These are phyloP conservation scores for Apoda limacodes DNA, from an alignment of 2,888 invertebrate genomes.

Conservation along the genomic window DNA sequence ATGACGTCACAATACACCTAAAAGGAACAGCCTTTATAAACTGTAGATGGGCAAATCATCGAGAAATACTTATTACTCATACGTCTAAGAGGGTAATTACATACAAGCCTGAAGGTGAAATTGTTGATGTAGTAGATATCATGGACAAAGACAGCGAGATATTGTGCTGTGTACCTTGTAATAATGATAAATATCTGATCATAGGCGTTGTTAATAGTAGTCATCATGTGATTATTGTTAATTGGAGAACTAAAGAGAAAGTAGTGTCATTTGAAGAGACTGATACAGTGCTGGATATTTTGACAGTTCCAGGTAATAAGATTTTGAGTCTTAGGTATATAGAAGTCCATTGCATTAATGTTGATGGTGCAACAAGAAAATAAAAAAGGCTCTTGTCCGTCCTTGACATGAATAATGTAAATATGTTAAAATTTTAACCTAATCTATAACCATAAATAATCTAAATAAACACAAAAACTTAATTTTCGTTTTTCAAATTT, in stretches of 20 bases:
- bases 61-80: slow-evolving; percentile 45
- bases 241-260: slow-evolving; percentile 39
- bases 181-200: slow-evolving; percentile 42
- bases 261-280: slow-evolving; percentile 40
- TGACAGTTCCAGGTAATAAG: slow-evolving; percentile 49
- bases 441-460: too few relatives aligned
- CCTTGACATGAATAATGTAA: too few relatives aligned
- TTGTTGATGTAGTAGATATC: slow-evolving; percentile 32
- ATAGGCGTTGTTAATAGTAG: slow-evolving; percentile 30
- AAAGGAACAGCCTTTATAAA: slow-evolving; percentile 39
- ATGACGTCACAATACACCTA: slow-evolving; percentile 36
- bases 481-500: too few relatives aligned
- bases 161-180: slow-evolving; percentile 42
- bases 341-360: not conserved
- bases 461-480: too few relatives aligned
- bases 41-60: slow-evolving; percentile 50
- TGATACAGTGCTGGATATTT: slow-evolving; percentile 38
- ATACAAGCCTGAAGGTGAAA: slow-evolving; percentile 38
- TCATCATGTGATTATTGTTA: slow-evolving; percentile 37
- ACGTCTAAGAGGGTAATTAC: slow-evolving; percentile 44
- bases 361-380: not conserved
- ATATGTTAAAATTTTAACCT: too few relatives aligned
- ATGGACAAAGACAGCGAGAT: slow-evolving; percentile 39
- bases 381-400: slow-evolving; percentile 1
- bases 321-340: too few relatives aligned